These are phyloP conservation scores for Isoperla grammatica DNA, from an alignment of 2,888 invertebrate genomes.

Conservation along the genomic window DNA sequence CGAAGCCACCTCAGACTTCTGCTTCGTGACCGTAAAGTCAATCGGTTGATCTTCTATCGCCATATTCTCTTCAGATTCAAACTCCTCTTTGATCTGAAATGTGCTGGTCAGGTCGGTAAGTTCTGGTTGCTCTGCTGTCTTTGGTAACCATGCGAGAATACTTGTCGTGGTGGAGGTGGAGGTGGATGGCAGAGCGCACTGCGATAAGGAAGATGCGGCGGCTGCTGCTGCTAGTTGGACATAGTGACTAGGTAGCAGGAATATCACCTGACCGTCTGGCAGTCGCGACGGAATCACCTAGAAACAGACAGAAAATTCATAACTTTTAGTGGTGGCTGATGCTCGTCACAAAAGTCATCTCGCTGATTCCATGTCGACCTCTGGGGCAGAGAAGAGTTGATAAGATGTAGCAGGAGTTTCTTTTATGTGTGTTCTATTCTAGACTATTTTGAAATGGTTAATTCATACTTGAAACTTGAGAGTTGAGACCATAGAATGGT, in stretches of 20 bases:
- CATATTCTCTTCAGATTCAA: slow-evolving; percentile 3
- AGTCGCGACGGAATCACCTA: slow-evolving; percentile 51
- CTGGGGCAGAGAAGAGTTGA: too few species aligned
- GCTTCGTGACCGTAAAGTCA: slow-evolving; percentile 24
- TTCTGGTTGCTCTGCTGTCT: neutral
- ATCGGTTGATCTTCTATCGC: slow-evolving; percentile 23
- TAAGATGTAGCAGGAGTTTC: too few species aligned
- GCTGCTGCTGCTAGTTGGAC: slow-evolving; percentile 52
- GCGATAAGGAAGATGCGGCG: slow-evolving; percentile 18
- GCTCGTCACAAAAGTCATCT: too few species aligned
- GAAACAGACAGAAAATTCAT: slow-evolving; percentile 21
- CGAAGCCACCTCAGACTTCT: slow-evolving; percentile 2
- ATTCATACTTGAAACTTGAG: too few species aligned
- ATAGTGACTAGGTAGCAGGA: slow-evolving; percentile 56
- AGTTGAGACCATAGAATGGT: too few species aligned
- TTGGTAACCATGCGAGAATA: slow-evolving; percentile 1
- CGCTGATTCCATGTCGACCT: too few species aligned
- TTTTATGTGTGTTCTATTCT: too few species aligned
- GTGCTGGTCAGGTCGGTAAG: neutral
- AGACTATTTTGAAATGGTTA: too few species aligned
- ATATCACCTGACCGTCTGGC: slow-evolving; percentile 56
- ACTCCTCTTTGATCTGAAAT: slow-evolving; percentile 5
- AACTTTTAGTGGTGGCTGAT: neutral
- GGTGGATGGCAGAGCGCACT: slow-evolving; percentile 3
- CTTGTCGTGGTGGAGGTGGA: slow-evolving; percentile 13